Base-by-base conservation (phyloP, 30 jellyfish, hydroid and myxozoan genomes). In the Euphysa ruthae region DNA sequence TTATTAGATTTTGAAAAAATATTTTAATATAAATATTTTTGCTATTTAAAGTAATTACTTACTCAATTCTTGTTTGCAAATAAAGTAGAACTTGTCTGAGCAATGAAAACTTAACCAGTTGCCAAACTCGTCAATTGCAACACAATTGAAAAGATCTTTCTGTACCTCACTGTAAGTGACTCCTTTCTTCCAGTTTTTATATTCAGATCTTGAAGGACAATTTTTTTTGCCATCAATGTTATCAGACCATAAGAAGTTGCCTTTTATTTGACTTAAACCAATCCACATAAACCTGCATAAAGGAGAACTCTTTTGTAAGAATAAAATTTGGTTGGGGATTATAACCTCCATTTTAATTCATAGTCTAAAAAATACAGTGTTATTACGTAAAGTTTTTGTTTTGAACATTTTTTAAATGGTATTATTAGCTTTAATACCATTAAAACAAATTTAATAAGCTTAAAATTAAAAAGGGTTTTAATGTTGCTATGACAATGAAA, bases 31-130 rank as follows among this genome's bases (percentile, higher is more conserved):
- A n/a, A n/a, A n/a, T n/a, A n/a, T n/a, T n/a, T n/a, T n/a, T n/a
- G n/a, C n/a, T n/a, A n/a, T n/a, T n/a, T n/a, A 46, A 2, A 2
- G 23, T 46, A 5, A 5, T 5, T 2, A 10, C 93, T 24, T 65
- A 85, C 96, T 92, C 6, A 85, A 57, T 26, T 82, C 72, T 56
- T 71, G 74, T 75, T 78, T 85, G 85, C 96, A 85, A 8, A 85
- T 49, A 61, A 77, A 85, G 68, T 60, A 73, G 32, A 70, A 71
- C 65, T 66, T 55, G 38, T 85, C 60, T 32, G 63, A 73, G 66
- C 96, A 85, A 12, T 71, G 38, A 71, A 71, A 85, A 6, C 81
- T 85, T 22, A 16, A 52, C 96, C 96, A 85, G 43, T 85, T 63
- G 19, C 96, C 96, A 28, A 70, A 84, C 0, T 73, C 50, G 49